These are phyloP conservation scores for Bibio marci DNA, from an alignment of 2,888 invertebrate genomes.

Conservation along the genomic window DNA sequence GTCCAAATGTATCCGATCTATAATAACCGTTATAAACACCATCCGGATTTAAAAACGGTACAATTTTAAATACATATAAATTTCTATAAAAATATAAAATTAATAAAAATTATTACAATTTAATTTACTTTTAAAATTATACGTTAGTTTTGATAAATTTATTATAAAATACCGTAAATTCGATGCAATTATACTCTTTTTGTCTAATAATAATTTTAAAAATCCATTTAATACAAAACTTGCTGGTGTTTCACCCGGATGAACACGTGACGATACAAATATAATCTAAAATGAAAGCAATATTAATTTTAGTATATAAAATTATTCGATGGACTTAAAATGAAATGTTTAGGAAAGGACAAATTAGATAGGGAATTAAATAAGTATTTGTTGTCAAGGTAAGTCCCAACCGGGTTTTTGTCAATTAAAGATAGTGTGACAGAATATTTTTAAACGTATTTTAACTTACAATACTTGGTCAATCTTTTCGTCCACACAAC, in stretches of 20 bases:
- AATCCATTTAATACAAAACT: conserved; percentile 83
- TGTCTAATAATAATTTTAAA: conserved; percentile 55
- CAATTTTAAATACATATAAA: conserved; percentile 71
- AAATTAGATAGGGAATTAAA: too few species aligned
- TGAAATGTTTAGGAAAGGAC: neutral
- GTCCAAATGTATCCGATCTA: conserved; percentile 70
- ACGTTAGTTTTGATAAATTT: too few species aligned
- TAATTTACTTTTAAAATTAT: too few species aligned
- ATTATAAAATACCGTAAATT: conserved; percentile 34
- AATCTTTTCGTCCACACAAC: too few species aligned
- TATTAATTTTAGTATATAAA: too few species aligned
- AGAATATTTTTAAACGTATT: too few species aligned
- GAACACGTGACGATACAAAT: conserved; percentile 75
- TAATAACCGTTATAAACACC: conserved; percentile 77
- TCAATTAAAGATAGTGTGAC: too few species aligned
- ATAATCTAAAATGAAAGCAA: conserved; percentile 39
- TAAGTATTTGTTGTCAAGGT: too few species aligned
- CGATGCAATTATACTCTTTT: conserved; percentile 58
- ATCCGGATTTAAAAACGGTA: conserved; percentile 84
- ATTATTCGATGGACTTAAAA: too few species aligned
- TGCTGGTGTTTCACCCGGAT: conserved; percentile 84
- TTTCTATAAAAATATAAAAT: conserved; percentile 20
- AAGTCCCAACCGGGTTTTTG: too few species aligned
- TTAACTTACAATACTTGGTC: too few species aligned
- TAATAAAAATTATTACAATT: too few species aligned